Percentiles rank a stretch among this genome's conserved stretches.
These are phyloP conservation scores for Sisor rabdophorus DNA, from an alignment of 2,113 vertebrate species.

Conservation along the genomic window DNA sequence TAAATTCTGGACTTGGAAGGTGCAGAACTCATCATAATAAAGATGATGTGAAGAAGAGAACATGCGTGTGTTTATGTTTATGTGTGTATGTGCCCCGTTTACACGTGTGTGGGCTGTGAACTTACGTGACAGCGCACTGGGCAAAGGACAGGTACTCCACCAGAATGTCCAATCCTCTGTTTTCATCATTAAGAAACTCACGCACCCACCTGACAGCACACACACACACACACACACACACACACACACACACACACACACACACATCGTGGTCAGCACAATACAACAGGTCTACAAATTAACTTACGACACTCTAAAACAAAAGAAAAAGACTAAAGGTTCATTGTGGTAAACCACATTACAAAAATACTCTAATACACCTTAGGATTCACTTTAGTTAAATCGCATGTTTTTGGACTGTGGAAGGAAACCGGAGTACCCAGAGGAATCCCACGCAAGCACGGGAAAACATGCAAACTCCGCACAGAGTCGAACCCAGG, in stretches of 20 bases:
- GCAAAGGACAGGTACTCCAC: slow-evolving; percentile 96
- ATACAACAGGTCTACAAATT: neutral
- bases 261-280: neutral
- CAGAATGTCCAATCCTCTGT: slow-evolving; percentile 90
- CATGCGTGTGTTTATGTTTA: neutral
- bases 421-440: no score
- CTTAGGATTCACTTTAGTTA: no score
- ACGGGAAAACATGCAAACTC: no score
- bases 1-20: neutral
- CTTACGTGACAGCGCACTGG: slow-evolving; percentile 93
- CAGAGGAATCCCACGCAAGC: no score
- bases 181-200: slow-evolving; percentile 95
- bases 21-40: neutral
- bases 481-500: no score
- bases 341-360: no score
- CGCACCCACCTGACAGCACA: slow-evolving; percentile 84
- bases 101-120: slow-evolving; percentile 49
- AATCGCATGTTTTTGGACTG: no score
- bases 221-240: slow-evolving; percentile 41
- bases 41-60: no score
- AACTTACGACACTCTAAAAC: no score
- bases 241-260: slow-evolving; percentile 48
- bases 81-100: neutral
- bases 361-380: no score
- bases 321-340: no score